These are phyloP conservation scores for Rhinella marina DNA, from an alignment of 2,797 vertebrate genomes.

Conservation along the genomic window DNA sequence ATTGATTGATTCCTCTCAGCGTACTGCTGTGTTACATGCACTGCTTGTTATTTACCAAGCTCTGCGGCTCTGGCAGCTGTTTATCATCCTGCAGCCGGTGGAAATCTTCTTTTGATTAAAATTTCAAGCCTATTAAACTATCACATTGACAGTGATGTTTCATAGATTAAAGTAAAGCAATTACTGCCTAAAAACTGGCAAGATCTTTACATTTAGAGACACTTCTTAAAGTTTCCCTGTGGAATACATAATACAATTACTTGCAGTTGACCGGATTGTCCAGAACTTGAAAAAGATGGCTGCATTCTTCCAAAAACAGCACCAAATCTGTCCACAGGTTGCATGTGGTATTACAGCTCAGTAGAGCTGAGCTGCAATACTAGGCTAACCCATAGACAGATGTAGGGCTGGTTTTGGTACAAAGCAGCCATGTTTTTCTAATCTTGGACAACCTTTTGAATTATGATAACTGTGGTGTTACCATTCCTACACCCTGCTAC, in stretches of 20 bases:
- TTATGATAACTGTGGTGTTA: too few relatives aligned
- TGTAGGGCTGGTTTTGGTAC: too few relatives aligned
- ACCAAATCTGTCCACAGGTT: too few relatives aligned
- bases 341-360: too few relatives aligned
- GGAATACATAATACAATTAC: slow-evolving; percentile 21
- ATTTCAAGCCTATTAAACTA: slow-evolving; percentile 47
- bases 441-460: too few relatives aligned
- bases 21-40: slow-evolving; percentile 12
- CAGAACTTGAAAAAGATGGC: too few relatives aligned
- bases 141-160: slow-evolving; percentile 52
- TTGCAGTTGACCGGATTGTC: slow-evolving; percentile 4
- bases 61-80: slow-evolving; percentile 29
- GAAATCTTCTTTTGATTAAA: slow-evolving; percentile 56
- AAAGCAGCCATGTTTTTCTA: too few relatives aligned
- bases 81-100: slow-evolving; percentile 23
- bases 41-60: slow-evolving; percentile 34
- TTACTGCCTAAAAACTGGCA: slow-evolving; percentile 37
- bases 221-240: slow-evolving; percentile 37
- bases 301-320: too few relatives aligned
- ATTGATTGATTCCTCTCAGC: slow-evolving; percentile 47
- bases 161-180: slow-evolving; percentile 52
- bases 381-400: too few relatives aligned
- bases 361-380: too few relatives aligned
- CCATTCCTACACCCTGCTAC: too few relatives aligned
- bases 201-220: slow-evolving; percentile 33